These are phyloP conservation scores for Trinectes maculatus DNA, from an alignment of 2,113 vertebrate genomes.

Conservation along the genomic window DNA sequence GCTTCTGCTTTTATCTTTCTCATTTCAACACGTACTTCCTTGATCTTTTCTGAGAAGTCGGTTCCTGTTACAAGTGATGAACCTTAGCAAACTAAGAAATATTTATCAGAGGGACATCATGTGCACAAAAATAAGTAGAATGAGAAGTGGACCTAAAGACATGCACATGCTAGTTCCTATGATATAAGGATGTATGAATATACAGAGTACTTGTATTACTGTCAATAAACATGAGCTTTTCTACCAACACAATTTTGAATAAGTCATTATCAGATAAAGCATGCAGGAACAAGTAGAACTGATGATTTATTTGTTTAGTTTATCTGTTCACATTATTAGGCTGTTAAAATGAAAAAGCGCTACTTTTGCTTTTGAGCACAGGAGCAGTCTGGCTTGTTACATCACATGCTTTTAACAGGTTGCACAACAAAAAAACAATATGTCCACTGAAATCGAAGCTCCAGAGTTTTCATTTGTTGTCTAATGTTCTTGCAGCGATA, in stretches of 20 bases:
- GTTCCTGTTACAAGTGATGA: neutral
- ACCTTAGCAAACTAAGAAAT: neutral
- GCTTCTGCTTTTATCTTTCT: conserved; percentile 29
- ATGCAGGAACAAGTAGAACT: neutral
- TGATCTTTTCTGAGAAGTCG: neutral
- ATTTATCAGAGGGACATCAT: neutral
- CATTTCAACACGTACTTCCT: neutral
- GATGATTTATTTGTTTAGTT: neutral
- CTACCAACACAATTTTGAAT: neutral
- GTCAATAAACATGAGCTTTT: neutral
- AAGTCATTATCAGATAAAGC: neutral
- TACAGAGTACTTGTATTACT: neutral
- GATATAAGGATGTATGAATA: neutral
- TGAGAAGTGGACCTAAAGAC: too few species aligned
- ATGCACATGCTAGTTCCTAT: too few species aligned
- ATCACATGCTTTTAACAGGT: conserved; percentile 6
- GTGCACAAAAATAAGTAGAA: too few species aligned
- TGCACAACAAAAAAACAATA: conserved; percentile 1
- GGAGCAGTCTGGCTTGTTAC: neutral
- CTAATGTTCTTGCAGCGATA: conserved; percentile 75
- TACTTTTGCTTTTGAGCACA: neutral
- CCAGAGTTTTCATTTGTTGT: neutral
- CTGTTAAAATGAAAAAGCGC: neutral
- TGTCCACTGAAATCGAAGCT: neutral
- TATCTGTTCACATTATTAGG: neutral